Evolutionary conservation across 2,797 vertebrate genomes (phyloP).

Genomic region (Pempheris klunzingeri): DNA sequence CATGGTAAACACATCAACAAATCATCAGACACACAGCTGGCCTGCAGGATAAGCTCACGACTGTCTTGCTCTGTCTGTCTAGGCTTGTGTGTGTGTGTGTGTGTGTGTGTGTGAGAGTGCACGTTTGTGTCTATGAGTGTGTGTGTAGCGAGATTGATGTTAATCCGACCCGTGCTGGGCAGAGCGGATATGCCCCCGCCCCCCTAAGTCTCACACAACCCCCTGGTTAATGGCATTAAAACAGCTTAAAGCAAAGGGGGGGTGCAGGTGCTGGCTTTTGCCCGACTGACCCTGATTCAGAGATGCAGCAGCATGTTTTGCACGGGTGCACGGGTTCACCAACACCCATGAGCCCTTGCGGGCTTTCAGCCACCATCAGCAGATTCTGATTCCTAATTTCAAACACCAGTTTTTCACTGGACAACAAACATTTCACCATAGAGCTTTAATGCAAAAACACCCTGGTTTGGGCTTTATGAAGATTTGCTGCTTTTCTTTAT

Average conservation of each 20-base stretch:
- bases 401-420: background rate
- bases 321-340: background rate
- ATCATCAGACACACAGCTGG: conserved; percentile 66
- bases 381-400: background rate
- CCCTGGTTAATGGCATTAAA: conserved; percentile 72
- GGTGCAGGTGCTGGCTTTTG: conserved; percentile 45
- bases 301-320: conserved; percentile 37
- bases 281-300: conserved; percentile 62
- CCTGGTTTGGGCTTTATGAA: background rate
- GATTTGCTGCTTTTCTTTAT: background rate
- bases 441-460: background rate
- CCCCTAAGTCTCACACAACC: conserved; percentile 40
- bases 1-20: conserved; percentile 61
- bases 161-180: conserved; percentile 67
- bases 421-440: background rate
- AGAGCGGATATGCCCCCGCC: conserved; percentile 55
- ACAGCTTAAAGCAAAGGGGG: conserved; percentile 60
- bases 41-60: conserved; percentile 60
- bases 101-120: conserved; percentile 14
- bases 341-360: background rate
- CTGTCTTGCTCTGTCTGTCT: conserved; percentile 46
- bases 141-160: conserved; percentile 60
- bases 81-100: conserved; percentile 29
- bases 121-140: conserved; percentile 25
- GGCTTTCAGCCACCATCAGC: background rate